Evolutionary conservation across 2,888 invertebrate genomes (phyloP).

Genomic region (Hirtodrosophila duncani): DNA sequence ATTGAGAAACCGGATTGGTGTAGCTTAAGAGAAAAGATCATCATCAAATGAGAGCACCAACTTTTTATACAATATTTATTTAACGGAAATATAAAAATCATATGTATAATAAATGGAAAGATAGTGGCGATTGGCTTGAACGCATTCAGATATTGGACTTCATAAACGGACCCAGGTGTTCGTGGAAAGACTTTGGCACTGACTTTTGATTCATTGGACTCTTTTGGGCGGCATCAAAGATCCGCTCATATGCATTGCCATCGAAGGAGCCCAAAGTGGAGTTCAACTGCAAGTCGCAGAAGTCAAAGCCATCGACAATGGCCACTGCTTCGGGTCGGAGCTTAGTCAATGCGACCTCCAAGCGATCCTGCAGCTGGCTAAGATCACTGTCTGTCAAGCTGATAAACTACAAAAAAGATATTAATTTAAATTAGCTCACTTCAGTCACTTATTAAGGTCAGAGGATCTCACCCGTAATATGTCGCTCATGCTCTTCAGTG

Average conservation of each 20-base stretch:
- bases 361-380: conserved; percentile 82
- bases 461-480: conserved; percentile 87
- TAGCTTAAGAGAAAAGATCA: not conserved
- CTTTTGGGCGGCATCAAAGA: conserved; percentile 87
- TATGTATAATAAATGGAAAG: not conserved
- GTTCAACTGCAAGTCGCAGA: conserved; percentile 86
- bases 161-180: conserved; percentile 83
- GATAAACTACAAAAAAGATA: too few species aligned
- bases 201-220: conserved; percentile 89
- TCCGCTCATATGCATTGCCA: conserved; percentile 89
- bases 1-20: conserved; percentile 4
- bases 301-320: conserved; percentile 94
- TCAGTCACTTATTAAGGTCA: too few species aligned
- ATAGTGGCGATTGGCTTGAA: not conserved
- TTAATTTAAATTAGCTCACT: too few species aligned
- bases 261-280: conserved; percentile 89
- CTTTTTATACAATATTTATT: not conserved
- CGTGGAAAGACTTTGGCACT: conserved; percentile 83
- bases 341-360: conserved; percentile 83
- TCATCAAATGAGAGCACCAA: too few species aligned
- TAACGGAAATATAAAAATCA: not conserved
- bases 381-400: conserved; percentile 53
- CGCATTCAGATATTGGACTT: conserved; percentile 79
- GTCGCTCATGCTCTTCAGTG: conserved; percentile 86
- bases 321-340: conserved; percentile 93